These are phyloP conservation scores for Perizoma affinitatum DNA, from an alignment of 2,888 invertebrate genomes.

Conservation along the genomic window DNA sequence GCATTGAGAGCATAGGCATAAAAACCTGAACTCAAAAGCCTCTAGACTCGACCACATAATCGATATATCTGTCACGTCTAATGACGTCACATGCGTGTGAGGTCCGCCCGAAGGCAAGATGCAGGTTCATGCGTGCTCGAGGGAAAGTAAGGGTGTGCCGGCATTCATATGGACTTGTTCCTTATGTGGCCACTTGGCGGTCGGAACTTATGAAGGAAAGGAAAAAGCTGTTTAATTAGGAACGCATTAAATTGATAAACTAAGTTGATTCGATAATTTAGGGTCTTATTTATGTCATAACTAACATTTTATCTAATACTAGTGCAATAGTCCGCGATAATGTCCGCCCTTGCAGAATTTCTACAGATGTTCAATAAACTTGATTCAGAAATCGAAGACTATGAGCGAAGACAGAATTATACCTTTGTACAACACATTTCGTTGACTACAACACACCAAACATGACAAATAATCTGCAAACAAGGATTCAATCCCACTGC, in stretches of 20 bases:
- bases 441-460: neutral
- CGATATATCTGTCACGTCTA: constrained; percentile 12
- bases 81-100: constrained; percentile 34
- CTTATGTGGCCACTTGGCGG: constrained; percentile 26
- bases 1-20: too few relatives aligned
- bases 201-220: constrained; percentile 22
- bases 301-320: too few relatives aligned
- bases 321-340: too few relatives aligned
- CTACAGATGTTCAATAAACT: too few relatives aligned
- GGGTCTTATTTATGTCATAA: too few relatives aligned
- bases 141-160: constrained; percentile 48
- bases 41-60: constrained; percentile 12
- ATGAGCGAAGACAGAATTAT: too few relatives aligned
- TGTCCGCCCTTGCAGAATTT: too few relatives aligned
- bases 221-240: constrained; percentile 20
- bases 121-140: constrained; percentile 35
- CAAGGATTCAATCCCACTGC: constrained; percentile 1
- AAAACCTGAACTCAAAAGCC: neutral
- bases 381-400: too few relatives aligned
- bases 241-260: constrained; percentile 7
- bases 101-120: constrained; percentile 27
- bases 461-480: constrained; percentile 1
- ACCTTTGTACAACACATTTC: too few relatives aligned
- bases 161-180: constrained; percentile 31
- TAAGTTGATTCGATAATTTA: neutral